Conservation (phyloP, 2,113 vertebrate species). For the Colossoma macropomum region DNA sequence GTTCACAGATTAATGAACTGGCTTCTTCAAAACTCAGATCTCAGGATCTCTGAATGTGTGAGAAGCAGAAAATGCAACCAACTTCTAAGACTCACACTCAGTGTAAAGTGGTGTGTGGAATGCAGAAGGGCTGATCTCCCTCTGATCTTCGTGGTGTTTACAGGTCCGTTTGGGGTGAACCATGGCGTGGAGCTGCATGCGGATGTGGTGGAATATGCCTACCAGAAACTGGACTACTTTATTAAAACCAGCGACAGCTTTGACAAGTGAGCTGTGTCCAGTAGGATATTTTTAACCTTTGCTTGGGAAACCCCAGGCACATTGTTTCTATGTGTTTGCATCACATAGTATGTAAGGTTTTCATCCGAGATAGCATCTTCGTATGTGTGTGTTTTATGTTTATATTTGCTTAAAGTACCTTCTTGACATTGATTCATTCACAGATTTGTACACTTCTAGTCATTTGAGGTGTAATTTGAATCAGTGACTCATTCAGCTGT, state of each 20-base stretch:
- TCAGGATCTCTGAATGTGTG: no score
- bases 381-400: neutral
- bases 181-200: constrained; percentile 93
- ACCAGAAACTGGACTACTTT: constrained; percentile 94
- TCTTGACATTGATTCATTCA: neutral
- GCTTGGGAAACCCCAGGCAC: neutral
- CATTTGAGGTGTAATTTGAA: neutral
- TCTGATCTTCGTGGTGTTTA: constrained; percentile 25
- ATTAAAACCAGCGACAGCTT: constrained; percentile 97
- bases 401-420: neutral
- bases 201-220: constrained; percentile 93
- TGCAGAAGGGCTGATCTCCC: neutral
- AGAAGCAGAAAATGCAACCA: no score
- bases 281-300: neutral
- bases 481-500: neutral
- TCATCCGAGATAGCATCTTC: neutral
- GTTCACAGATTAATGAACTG: no score
- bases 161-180: constrained; percentile 95
- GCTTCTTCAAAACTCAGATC: no score
- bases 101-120: neutral
- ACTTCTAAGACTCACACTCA: no score
- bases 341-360: no score
- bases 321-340: neutral
- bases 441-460: neutral
- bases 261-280: constrained; percentile 84